A percentile compares a stretch with the other conserved stretches of the same genome.
Conservation (phyloP, 1,140 invertebrate species). For the Drosophila ambigua region DNA sequence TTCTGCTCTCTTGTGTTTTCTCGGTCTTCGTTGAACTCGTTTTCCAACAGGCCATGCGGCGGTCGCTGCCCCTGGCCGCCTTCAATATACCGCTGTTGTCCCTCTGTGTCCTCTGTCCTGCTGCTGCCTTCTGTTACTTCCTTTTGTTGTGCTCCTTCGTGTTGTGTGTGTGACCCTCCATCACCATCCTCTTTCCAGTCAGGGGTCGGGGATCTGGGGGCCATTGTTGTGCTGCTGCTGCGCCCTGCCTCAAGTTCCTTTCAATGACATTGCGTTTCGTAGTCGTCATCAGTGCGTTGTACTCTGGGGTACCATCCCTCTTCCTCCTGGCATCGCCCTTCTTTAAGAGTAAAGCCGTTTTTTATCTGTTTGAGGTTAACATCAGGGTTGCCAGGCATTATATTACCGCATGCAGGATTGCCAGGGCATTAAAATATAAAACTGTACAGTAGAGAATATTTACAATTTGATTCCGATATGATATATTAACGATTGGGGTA, state of each 20-base stretch:
- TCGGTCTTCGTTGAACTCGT: conserved; percentile 64
- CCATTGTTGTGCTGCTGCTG: conserved; percentile 51
- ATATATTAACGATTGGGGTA: too few relatives aligned
- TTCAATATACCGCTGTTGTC: conserved; percentile 19
- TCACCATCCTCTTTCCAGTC: neutral
- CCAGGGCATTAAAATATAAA: too few relatives aligned
- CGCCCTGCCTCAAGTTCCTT: conserved; percentile 70
- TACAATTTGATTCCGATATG: too few relatives aligned
- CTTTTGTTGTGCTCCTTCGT: conserved; percentile 11
- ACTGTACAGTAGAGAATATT: too few relatives aligned
- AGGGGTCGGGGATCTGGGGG: neutral
- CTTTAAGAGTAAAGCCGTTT: conserved; percentile 7
- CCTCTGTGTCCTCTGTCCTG: neutral
- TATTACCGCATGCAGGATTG: too few relatives aligned
- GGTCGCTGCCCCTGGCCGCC: conserved; percentile 77
- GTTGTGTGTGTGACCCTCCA: conserved; percentile 1
- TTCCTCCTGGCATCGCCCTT: too few relatives aligned
- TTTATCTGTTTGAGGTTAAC: conserved; percentile 3
- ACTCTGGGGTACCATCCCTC: conserved; percentile 14
- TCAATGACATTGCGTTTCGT: conserved; percentile 76
- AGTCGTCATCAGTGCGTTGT: conserved; percentile 47
- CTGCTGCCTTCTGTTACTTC: conserved; percentile 11
- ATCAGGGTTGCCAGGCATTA: too few relatives aligned
- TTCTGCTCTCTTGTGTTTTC: conserved; percentile 18
- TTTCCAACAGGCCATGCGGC: conserved; percentile 66